Evolutionary conservation across 2,797 vertebrate genomes (phyloP).

Genomic region (Neosilurus hyrtlii): DNA sequence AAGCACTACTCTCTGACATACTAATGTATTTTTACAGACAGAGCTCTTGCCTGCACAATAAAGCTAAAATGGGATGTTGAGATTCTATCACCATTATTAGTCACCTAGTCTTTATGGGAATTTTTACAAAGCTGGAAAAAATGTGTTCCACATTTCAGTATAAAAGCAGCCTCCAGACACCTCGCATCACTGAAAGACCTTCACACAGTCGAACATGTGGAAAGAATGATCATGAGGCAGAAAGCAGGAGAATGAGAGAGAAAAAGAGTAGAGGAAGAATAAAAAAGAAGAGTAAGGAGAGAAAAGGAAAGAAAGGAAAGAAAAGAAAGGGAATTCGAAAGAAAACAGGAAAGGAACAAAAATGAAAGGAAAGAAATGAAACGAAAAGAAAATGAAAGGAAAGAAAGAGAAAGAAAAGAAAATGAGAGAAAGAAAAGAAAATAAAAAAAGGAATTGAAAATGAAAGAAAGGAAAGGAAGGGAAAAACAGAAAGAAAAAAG

Average conservation of each 20-base stretch:
- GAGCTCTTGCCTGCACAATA: not conserved
- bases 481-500: too few relatives aligned
- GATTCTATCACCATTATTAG: constrained; percentile 23
- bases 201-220: not conserved
- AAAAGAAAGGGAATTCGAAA: not conserved
- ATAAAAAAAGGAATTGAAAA: too few relatives aligned
- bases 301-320: not conserved
- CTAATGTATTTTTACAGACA: constrained; percentile 12
- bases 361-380: not conserved
- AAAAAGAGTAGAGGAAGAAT: not conserved
- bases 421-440: too few relatives aligned
- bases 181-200: not conserved
- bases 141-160: constrained; percentile 3
- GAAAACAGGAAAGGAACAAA: not conserved
- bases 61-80: constrained; percentile 17
- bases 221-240: not conserved
- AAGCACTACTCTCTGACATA: not conserved
- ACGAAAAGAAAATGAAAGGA: not conserved
- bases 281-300: not conserved
- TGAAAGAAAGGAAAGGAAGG: too few relatives aligned
- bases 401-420: too few relatives aligned
- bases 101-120: not conserved
- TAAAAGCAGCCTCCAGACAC: not conserved
- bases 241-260: not conserved
- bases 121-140: constrained; percentile 30